A percentile compares a stretch with the other conserved stretches of the same genome.
Evolutionary conservation across 2,113 vertebrate species (phyloP).

Genomic region (Cercopithecus mona): DNA sequence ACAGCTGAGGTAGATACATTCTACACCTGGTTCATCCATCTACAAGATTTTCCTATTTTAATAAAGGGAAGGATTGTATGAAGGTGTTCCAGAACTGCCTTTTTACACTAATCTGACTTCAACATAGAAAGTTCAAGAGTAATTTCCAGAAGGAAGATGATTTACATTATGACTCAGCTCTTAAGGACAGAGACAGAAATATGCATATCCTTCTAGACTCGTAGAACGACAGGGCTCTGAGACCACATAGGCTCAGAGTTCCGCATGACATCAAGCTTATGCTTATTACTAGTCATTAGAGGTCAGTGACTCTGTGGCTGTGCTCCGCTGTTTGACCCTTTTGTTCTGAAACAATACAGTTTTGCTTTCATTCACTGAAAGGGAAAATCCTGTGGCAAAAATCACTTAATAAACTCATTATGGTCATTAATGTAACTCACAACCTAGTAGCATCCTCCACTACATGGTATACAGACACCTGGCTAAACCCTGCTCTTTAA

Average conservation of each 20-base stretch:
- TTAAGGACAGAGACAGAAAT: constrained; percentile 13
- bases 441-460: not conserved
- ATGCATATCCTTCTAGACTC: not conserved
- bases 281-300: not conserved
- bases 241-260: not conserved
- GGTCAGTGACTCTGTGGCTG: not conserved
- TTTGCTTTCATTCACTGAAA: constrained; percentile 59
- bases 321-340: not conserved
- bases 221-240: not conserved
- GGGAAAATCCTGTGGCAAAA: not conserved
- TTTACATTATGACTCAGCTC: constrained; percentile 32
- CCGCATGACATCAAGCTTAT: not conserved
- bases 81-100: not conserved
- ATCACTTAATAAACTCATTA: not conserved
- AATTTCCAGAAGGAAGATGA: not conserved
- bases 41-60: not conserved
- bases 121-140: not conserved
- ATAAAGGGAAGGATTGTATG: not conserved
- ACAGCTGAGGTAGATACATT: not conserved
- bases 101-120: not conserved
- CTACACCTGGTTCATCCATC: not conserved
- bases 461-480: not conserved
- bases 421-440: not conserved
- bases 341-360: constrained; percentile 7
- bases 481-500: constrained; percentile 49